A percentile compares a stretch with the other conserved stretches of the same genome.
Evolutionary conservation across 2,113 vertebrate genomes (phyloP).

Genomic region (Calonectris borealis): DNA sequence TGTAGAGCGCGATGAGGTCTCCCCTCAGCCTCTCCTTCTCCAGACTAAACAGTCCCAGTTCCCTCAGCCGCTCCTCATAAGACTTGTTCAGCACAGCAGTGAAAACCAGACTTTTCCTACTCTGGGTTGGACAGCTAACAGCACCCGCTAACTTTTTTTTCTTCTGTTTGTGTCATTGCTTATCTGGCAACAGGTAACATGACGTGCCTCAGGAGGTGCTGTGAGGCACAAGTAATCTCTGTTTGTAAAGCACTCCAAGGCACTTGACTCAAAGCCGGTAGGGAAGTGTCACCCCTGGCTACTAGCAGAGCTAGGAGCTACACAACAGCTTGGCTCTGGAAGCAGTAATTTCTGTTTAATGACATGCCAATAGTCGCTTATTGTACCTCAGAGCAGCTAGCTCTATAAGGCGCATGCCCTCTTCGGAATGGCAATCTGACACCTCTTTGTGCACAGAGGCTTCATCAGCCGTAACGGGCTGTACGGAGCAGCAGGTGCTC

Average conservation of each 20-base stretch:
- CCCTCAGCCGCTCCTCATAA: too few species aligned
- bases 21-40: too few species aligned
- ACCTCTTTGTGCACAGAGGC: accelerated
- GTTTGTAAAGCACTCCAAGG: conserved; percentile 30
- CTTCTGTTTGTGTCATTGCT: not conserved
- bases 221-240: not conserved
- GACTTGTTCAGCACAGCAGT: not conserved
- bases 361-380: not conserved
- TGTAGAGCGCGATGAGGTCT: too few species aligned
- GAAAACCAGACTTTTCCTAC: not conserved
- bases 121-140: not conserved
- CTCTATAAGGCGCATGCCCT: not conserved
- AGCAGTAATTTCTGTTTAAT: not conserved
- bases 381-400: not conserved
- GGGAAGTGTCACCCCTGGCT: not conserved
- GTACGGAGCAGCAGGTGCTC: not conserved
- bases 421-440: not conserved
- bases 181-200: not conserved
- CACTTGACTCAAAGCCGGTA: not conserved
- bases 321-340: not conserved
- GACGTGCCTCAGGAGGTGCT: not conserved
- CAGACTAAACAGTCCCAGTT: too few species aligned
- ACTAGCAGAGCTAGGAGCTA: not conserved
- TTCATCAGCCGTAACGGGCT: not conserved
- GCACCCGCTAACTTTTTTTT: not conserved